Evolutionary conservation across 2,888 invertebrate species (phyloP).

Genomic region (Branchipolynoe longqiensis): DNA sequence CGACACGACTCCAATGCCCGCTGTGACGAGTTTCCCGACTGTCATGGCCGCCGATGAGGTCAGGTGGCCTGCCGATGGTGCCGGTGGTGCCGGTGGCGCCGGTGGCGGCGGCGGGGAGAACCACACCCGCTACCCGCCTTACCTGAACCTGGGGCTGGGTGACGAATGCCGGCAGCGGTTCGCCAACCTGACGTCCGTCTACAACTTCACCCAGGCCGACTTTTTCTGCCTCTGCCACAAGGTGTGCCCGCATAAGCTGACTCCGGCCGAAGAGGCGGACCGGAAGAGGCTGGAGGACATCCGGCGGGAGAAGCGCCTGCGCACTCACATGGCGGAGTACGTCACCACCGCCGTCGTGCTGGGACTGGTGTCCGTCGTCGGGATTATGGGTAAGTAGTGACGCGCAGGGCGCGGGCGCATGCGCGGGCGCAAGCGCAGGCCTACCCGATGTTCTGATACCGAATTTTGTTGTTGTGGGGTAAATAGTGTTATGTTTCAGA

Average conservation of each 20-base stretch:
- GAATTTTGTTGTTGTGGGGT: too few relatives aligned
- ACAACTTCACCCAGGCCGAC: conserved; percentile 29
- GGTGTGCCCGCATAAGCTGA: background rate
- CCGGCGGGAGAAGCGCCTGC: background rate
- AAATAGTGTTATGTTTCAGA: too few relatives aligned
- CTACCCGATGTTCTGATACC: too few relatives aligned
- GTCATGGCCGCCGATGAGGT: too few relatives aligned
- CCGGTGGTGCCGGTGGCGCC: too few relatives aligned
- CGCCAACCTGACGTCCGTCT: background rate
- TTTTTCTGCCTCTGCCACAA: conserved; percentile 14
- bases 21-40: too few relatives aligned
- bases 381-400: background rate
- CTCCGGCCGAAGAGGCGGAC: background rate
- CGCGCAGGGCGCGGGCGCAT: too few relatives aligned
- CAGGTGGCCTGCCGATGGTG: too few relatives aligned
- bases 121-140: conserved; percentile 14
- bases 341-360: background rate
- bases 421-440: too few relatives aligned
- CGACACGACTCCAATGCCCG: too few relatives aligned
- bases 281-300: background rate
- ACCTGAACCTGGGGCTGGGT: conserved; percentile 7
- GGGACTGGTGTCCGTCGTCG: conserved; percentile 16
- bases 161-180: background rate
- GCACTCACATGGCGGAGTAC: background rate
- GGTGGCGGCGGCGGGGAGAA: background rate